These are phyloP conservation scores for Prenolepis imparis DNA, from an alignment of 2,888 invertebrate species.

Conservation along the genomic window DNA sequence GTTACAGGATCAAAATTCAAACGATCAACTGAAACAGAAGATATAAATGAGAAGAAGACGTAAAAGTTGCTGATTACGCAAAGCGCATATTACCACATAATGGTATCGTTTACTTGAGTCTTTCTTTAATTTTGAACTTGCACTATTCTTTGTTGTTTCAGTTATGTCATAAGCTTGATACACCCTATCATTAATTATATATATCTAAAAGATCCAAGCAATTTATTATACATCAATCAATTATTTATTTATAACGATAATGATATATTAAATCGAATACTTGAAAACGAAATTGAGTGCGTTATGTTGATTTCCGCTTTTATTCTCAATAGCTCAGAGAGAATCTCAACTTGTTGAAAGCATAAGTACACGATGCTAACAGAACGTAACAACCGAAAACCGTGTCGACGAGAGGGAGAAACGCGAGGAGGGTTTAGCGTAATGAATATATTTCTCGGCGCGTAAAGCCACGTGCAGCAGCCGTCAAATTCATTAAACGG, in stretches of 20 bases:
- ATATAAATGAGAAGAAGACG: constrained; percentile 4
- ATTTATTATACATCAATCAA: neutral
- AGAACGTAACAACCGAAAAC: neutral
- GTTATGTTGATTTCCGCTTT: neutral
- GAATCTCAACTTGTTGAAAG: neutral
- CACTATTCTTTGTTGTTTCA: neutral
- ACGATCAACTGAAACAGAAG: neutral
- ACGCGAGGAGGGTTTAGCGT: neutral
- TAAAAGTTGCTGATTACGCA: constrained; percentile 7
- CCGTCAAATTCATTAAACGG: constrained; percentile 10
- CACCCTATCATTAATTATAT: neutral
- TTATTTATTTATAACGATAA: neutral
- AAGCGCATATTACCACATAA: constrained; percentile 22
- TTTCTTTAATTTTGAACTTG: neutral
- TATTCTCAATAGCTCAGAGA: neutral
- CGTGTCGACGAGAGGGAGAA: neutral
- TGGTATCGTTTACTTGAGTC: neutral
- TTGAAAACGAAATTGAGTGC: neutral
- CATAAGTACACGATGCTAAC: neutral
- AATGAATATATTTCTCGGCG: neutral
- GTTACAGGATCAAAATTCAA: constrained; percentile 19
- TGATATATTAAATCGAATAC: neutral
- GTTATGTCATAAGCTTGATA: neutral
- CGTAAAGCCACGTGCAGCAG: neutral
- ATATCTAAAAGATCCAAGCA: neutral